Conservation (phyloP, 2,113 vertebrate species). For the Lasiurus cinereus region DNA sequence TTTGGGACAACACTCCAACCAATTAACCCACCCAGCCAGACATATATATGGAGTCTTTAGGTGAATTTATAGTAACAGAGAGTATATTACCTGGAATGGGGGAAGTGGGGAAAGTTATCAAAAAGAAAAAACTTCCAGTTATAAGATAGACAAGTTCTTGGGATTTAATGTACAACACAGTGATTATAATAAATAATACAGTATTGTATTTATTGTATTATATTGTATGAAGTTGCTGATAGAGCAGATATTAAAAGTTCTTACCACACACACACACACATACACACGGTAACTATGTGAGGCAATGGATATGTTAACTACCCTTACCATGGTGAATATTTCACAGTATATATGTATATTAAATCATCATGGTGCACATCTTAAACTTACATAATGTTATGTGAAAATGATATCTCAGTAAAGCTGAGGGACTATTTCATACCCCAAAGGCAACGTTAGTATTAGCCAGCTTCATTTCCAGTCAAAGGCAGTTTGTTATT, state of each 20-base stretch:
- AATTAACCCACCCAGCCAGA: no score
- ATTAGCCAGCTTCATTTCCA: background rate
- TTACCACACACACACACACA: no score
- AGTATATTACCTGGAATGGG: no score
- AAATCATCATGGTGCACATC: background rate
- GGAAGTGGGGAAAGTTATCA: background rate
- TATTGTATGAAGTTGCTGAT: background rate
- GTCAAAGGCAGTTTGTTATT: slow-evolving; percentile 15
- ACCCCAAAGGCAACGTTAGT: background rate
- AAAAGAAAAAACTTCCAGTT: background rate
- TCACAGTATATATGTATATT: no score
- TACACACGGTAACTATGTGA: no score
- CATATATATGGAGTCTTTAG: no score
- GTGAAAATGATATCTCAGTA: background rate
- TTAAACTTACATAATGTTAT: background rate
- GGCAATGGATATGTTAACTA: no score
- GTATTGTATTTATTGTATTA: no score
- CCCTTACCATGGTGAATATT: no score
- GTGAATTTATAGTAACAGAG: no score
- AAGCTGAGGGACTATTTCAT: background rate
- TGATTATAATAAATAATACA: background rate
- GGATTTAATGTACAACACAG: background rate
- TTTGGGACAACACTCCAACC: no score
- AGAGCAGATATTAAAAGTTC: background rate
- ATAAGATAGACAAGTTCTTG: background rate